Evolutionary conservation across 2,888 invertebrate genomes (phyloP).

Genomic region (Hesperia comma): DNA sequence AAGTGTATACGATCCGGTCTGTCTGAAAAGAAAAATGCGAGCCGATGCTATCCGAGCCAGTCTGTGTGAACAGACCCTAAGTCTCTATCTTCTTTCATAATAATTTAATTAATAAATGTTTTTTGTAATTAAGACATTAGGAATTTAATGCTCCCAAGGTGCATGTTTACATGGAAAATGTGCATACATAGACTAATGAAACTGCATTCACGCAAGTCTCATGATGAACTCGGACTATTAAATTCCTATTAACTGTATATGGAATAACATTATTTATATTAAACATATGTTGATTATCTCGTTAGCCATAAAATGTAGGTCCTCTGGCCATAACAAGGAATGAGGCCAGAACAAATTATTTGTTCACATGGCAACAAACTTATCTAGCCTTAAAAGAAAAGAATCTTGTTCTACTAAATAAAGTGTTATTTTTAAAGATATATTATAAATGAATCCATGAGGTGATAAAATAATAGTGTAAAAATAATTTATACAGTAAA

Average conservation of each 20-base stretch:
- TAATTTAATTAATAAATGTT: no score
- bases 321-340: constrained; percentile 22
- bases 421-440: no score
- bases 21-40: no score
- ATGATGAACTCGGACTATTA: constrained; percentile 18
- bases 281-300: constrained; percentile 35
- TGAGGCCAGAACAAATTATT: constrained; percentile 24
- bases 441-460: no score
- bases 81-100: no score
- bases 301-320: constrained; percentile 24
- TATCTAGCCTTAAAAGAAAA: background rate
- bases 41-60: no score
- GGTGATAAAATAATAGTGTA: no score
- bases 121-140: constrained; percentile 3
- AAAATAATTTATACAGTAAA: no score
- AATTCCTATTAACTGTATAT: constrained; percentile 23
- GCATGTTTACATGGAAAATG: constrained; percentile 3
- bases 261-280: constrained; percentile 32
- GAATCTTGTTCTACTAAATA: no score
- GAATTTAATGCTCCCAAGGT: background rate
- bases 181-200: background rate
- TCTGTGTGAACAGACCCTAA: no score
- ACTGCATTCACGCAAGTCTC: constrained; percentile 25
- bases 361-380: constrained; percentile 7
- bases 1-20: no score